Conservation (phyloP, 2,797 vertebrate genomes). For the Parotocinclus haroldoi region DNA sequence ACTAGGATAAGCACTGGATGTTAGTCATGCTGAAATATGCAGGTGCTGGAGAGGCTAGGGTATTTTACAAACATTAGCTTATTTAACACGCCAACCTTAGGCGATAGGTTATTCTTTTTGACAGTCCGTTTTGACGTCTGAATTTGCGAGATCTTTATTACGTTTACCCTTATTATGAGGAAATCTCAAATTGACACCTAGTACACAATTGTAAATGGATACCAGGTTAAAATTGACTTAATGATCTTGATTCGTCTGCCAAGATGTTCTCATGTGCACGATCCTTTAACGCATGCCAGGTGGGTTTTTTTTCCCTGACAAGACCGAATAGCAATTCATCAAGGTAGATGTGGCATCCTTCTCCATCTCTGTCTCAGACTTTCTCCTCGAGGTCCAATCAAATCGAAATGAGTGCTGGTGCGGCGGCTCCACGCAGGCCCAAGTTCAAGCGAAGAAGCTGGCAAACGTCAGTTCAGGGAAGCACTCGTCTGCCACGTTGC, state of each 20-base stretch:
- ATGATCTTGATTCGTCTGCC: slow-evolving; percentile 23
- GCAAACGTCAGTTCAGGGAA: slow-evolving; percentile 45
- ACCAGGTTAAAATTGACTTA: slow-evolving; percentile 3
- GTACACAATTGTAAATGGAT: not conserved
- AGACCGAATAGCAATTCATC: slow-evolving; percentile 30
- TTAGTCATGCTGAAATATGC: slow-evolving; percentile 15
- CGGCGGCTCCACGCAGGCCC: slow-evolving; percentile 25
- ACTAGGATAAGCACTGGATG: slow-evolving; percentile 1
- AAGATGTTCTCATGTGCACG: slow-evolving; percentile 8
- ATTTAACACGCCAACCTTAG: not conserved
- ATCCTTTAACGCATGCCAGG: slow-evolving; percentile 28
- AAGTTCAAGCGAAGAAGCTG: slow-evolving; percentile 32
- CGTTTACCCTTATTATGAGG: not conserved
- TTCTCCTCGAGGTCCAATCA: slow-evolving; percentile 35
- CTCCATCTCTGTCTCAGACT: slow-evolving; percentile 9
- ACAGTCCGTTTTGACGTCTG: not conserved
- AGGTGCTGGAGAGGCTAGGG: not conserved
- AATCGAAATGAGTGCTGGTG: slow-evolving; percentile 28
- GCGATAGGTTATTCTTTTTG: not conserved
- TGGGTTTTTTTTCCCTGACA: slow-evolving; percentile 12
- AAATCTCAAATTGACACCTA: not conserved
- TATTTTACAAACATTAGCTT: slow-evolving; percentile 3
- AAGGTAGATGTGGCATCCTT: slow-evolving; percentile 11
- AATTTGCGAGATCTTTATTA: not conserved
- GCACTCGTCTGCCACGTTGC: slow-evolving; percentile 39